Evolutionary conservation across 2,888 invertebrate species (phyloP), one percentile per base, ranked within the genome.

Genomic region (Polymixis lichenea): DNA sequence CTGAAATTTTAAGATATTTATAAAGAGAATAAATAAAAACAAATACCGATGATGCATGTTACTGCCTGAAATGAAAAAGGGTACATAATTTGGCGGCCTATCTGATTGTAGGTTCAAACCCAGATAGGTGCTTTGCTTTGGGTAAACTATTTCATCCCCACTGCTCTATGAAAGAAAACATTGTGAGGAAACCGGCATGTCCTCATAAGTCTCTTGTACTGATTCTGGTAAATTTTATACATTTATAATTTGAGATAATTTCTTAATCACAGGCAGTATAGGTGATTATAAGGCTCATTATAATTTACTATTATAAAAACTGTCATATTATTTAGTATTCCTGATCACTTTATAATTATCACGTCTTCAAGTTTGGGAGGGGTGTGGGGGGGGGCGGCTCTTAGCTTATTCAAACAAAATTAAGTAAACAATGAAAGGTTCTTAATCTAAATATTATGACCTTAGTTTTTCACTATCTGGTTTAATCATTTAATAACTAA

Each of bases 331-430:
- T 84, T 77, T 81, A 72, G 56, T 83, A 80, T 80, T 84, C 78
- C 82, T 82, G 88, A 88, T 86, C 78, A 64, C 69, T 82, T 82
- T 77, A 75, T 74, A 80, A 78, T 82, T 86, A 87, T 88, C 86
- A 86, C 86, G 81, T 85, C 69, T 77, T 88, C 65, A 82, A 77
- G 78, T 81, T 73, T 60, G 82, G 83, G 79, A 79, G 67, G 65
- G 78, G 66, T 25, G 28, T n/a, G 62, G 70, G 43, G 68, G 64
- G 77, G 56, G n/a, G 62, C 2, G n/a, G 62, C 2, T 60, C 78
- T 84, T 83, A 82, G 56, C 64, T 75, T 78, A 79, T 51, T 65
- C 67, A 70, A 77, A 76, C 56, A 67, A 72, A 75, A 75, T 65
- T 53, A 46, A 49, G 46, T 55, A 72, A 84, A 85, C 58, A 75